Evolutionary conservation across 2,888 invertebrate genomes (phyloP).

Genomic region (Bombyx huttoni): DNA sequence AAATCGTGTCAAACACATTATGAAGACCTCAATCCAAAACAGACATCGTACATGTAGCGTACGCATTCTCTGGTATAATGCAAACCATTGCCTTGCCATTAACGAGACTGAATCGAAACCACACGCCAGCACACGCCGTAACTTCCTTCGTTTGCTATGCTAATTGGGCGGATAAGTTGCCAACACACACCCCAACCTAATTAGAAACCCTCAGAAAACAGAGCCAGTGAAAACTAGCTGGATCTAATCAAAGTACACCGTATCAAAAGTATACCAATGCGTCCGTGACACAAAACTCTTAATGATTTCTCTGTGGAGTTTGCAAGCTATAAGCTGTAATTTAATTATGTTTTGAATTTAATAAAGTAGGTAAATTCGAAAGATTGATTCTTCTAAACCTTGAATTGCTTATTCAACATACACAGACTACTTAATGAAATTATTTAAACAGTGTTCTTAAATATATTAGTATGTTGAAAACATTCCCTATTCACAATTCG

Average conservation of each 20-base stretch:
- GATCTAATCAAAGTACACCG: background rate
- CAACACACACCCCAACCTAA: conserved; percentile 30
- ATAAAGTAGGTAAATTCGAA: background rate
- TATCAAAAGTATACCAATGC: background rate
- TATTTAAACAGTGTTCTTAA: too few species aligned
- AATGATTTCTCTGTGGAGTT: background rate
- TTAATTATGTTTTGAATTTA: background rate
- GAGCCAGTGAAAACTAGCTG: conserved; percentile 1
- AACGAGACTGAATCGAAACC: conserved; percentile 35
- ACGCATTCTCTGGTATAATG: conserved; percentile 22
- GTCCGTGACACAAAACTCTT: background rate
- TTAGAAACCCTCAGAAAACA: conserved; percentile 29
- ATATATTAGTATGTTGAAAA: too few species aligned
- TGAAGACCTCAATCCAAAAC: conserved; percentile 10
- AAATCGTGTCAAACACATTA: too few species aligned
- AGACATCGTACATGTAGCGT: conserved; percentile 19
- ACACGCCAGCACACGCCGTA: conserved; percentile 22
- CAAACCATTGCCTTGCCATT: conserved; percentile 18
- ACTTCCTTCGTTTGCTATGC: conserved; percentile 46
- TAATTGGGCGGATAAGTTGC: conserved; percentile 46
- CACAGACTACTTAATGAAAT: too few species aligned
- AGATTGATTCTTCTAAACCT: too few species aligned
- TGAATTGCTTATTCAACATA: background rate
- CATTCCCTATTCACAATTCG: too few species aligned
- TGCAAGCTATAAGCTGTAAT: background rate